Evolutionary conservation across 2,888 invertebrate genomes (phyloP), one percentile per base, ranked within the genome.

Genomic region (Eretmocerus hayati): DNA sequence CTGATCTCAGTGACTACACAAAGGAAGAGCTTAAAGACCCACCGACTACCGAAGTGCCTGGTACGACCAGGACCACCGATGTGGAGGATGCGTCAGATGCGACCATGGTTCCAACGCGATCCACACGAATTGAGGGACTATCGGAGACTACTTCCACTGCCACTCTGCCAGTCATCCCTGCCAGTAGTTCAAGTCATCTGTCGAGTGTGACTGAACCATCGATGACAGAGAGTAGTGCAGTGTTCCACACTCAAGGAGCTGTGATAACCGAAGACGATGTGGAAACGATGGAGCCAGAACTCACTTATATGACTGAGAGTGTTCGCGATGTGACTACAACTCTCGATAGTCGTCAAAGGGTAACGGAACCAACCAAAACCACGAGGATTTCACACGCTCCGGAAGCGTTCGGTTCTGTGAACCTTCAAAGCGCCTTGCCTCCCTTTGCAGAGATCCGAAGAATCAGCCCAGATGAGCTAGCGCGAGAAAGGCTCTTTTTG

Each of bases 291-390:
- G 56, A 58, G 8, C 57, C 62, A 2, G 57, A 62, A 41, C 53
- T 62, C 9, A 45, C 61, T 1, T 56, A 57, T 21, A 55, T 58
- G 19, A 45, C 48, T 4, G 53, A 55, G 37, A 51, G 31, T n/a
- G 23, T 16, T 19, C 46, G 37, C 35, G 43, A 26, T 5, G 26
- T 39, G 20, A 46, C 36, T 5, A 38, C 26, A 4, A n/a, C 18
- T n/a, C 46, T 23, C 21, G 39, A n/a, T n/a, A n/a, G 40, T 3
- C 21, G 31, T 2, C 48, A 43, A 4, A 42, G 20, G 30, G 30
- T 40, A 9, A 19, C 22, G 18, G 19, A 42, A 35, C 37, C 39
- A 9, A 9, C 18, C 19, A 41, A 32, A 36, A 18, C 13, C 22
- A 44, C 11, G 26, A 39, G 16, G 26, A 49, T 15, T 35, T 36